phyloP scores from a whole-genome alignment of 2,113 vertebrate genomes.

The Laterallus jamaicensis region DNA sequence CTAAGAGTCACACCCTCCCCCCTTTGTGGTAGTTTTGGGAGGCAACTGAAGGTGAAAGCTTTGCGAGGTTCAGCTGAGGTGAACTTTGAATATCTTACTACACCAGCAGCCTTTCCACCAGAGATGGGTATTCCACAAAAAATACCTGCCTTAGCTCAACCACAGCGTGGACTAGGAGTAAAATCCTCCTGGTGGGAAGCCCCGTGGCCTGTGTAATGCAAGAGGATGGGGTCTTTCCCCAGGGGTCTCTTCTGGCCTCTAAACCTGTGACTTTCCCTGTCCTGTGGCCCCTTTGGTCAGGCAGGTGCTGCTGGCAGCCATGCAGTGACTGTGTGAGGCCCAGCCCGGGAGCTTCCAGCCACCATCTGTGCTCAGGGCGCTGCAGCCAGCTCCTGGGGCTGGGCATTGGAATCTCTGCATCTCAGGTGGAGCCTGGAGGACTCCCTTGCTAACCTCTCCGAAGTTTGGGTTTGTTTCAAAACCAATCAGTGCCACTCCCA shows the following conservation, averaged over 20 bases:
- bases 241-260: not conserved
- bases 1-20: not conserved
- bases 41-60: not conserved
- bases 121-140: not conserved
- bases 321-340: not conserved
- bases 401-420: not conserved
- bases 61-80: not conserved
- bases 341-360: not conserved
- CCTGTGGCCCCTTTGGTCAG: not conserved
- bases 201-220: not conserved
- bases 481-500: not conserved
- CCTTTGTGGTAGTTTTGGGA: not conserved
- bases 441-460: not conserved
- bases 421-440: not conserved
- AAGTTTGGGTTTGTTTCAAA: not conserved
- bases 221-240: not conserved
- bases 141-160: not conserved
- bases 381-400: not conserved
- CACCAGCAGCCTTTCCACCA: not conserved
- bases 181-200: not conserved
- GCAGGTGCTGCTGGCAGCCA: not conserved
- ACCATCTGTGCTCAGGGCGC: not conserved
- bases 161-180: not conserved
- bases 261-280: not conserved
- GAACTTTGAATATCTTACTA: not conserved